Conservation (phyloP, 2,113 vertebrate genomes). For the Dipodomys ordii region DNA sequence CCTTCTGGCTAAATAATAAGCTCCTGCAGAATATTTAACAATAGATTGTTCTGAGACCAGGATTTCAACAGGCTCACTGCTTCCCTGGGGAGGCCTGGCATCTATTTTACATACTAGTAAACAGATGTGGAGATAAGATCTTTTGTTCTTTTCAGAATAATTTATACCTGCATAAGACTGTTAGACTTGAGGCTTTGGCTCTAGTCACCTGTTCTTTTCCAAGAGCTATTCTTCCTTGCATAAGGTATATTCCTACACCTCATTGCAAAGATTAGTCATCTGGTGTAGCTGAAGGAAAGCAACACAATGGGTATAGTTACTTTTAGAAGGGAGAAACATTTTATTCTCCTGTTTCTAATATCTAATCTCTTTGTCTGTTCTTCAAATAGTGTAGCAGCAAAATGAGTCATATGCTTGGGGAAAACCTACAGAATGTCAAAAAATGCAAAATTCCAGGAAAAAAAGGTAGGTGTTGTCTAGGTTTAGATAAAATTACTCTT, state of each 20-base stretch:
- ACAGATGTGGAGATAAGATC: neutral
- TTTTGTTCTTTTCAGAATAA: constrained; percentile 43
- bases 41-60: neutral
- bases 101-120: neutral
- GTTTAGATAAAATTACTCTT: constrained; percentile 74
- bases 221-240: neutral
- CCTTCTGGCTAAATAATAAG: constrained; percentile 12
- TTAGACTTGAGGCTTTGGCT: neutral
- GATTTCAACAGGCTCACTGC: neutral
- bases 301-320: neutral
- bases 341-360: neutral
- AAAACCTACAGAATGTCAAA: constrained; percentile 54
- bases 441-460: constrained; percentile 59
- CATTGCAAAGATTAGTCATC: neutral
- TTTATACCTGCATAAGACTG: neutral
- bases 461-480: constrained; percentile 72
- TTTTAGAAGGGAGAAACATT: neutral
- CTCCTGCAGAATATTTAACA: constrained; percentile 15
- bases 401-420: constrained; percentile 35
- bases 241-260: neutral
- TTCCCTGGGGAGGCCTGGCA: neutral
- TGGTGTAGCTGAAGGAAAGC: neutral
- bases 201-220: neutral
- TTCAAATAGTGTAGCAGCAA: constrained; percentile 50
- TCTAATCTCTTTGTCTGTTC: constrained; percentile 32